These are phyloP conservation scores for Nasonovia ribisnigri DNA, from an alignment of 2,888 invertebrate genomes.

Conservation along the genomic window DNA sequence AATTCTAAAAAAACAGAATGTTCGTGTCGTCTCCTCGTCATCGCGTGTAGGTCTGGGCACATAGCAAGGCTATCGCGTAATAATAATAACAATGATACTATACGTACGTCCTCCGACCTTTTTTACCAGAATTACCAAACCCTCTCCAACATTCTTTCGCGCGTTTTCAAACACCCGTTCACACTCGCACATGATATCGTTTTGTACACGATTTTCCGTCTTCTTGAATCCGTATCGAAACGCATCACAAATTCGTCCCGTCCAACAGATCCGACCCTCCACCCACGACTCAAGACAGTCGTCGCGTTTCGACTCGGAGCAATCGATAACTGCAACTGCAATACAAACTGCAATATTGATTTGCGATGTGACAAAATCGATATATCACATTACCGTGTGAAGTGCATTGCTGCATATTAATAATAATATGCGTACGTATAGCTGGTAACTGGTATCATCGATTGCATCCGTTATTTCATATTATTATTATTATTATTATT, in stretches of 20 bases:
- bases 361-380: background rate
- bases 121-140: background rate
- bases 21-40: too few relatives aligned
- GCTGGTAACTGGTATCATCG: background rate
- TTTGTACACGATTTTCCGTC: background rate
- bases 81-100: background rate
- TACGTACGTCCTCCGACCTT: background rate
- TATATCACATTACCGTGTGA: background rate
- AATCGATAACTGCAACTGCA: background rate
- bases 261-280: too few relatives aligned
- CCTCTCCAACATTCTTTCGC: background rate
- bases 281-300: background rate
- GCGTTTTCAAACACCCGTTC: background rate
- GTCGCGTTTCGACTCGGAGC: background rate
- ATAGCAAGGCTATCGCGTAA: background rate
- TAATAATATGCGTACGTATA: background rate
- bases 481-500: background rate
- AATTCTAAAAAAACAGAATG: too few relatives aligned
- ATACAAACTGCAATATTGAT: background rate
- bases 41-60: background rate
- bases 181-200: too few relatives aligned
- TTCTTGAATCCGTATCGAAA: background rate
- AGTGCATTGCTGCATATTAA: background rate
- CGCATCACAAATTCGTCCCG: background rate
- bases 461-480: background rate